Percentiles rank a stretch among this genome's conserved stretches.
Evolutionary conservation across 1,140 invertebrate genomes (phyloP).

Genomic region (Ganaspis sp.): DNA sequence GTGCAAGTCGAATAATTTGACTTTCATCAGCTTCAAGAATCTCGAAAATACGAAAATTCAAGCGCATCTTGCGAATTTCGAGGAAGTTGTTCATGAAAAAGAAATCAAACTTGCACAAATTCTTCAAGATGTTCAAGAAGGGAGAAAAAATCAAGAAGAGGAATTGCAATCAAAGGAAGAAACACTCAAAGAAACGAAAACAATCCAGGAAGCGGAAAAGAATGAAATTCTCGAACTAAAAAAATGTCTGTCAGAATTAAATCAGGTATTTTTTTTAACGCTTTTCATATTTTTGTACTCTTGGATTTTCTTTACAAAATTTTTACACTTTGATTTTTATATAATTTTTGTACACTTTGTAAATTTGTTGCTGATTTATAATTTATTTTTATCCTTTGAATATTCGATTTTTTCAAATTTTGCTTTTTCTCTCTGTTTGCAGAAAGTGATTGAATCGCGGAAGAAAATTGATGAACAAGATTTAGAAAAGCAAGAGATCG

Average conservation of each 20-base stretch:
- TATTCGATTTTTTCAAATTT: too few species aligned
- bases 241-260: too few species aligned
- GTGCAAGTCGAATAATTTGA: not conserved
- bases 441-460: not conserved
- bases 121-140: not conserved
- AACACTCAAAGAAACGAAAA: too few species aligned
- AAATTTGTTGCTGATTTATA: not conserved
- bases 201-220: too few species aligned
- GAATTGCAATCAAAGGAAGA: too few species aligned
- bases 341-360: too few species aligned
- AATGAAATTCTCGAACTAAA: too few species aligned
- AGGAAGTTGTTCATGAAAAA: not conserved
- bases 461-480: not conserved
- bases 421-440: not conserved
- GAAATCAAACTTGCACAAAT: not conserved
- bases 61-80: not conserved
- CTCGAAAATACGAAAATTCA: not conserved
- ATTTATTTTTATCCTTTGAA: too few species aligned
- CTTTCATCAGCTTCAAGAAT: not conserved
- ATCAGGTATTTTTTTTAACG: too few species aligned
- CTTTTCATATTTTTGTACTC: too few species aligned
- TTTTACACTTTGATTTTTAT: too few species aligned
- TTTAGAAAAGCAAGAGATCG: not conserved
- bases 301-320: too few species aligned
- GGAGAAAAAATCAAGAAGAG: not conserved